Evolutionary conservation across 1,140 invertebrate genomes (phyloP), one percentile per base, ranked within the genome.

Genomic region (Drosophila melanica): DNA sequence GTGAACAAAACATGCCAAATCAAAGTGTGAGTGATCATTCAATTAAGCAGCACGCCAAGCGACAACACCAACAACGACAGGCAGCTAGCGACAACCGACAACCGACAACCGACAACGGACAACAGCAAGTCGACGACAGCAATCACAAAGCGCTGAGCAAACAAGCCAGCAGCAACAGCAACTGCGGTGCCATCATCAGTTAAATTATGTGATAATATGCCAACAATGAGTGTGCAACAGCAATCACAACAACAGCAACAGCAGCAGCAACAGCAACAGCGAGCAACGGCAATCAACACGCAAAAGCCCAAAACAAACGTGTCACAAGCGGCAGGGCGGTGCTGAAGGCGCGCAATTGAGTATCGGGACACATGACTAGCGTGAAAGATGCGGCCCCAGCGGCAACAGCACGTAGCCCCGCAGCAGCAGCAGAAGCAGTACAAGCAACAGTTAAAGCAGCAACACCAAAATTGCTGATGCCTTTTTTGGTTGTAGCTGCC

Each of bases 151-250:
- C 54, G 45, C 54, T 64, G 65, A 27, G 55, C 62, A 70, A 59
- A 78, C 76, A 81, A 79, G 77, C 63, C 60, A 62, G 35, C 45
- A 62, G 35, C 59, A 77, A 35, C 59, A 53, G 59, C 67, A 74
- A 66, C 45, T 67, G 67, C 67, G 60, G 78, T 86, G 75, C 75
- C 81, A 86, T 86, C 81, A 86, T 87, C 82, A 89, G 82, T 87
- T 89, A 87, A 87, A 87, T 87, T 89, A 87, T 87, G 82, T 87
- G 82, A 87, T 87, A 87, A 87, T 87, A 87, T 87, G 82, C 82
- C 82, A 87, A 89, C 82, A 87, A 87, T 87, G 82, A 87, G 82
- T 86, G 81, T 86, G 82, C 81, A 86, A 70, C 82, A 86, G 23
- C 73, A 68, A 41, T 51, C 65, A 27, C 57, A 74, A 41, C 47